Percentiles rank a stretch among this genome's conserved stretches.
Evolutionary conservation across 2,888 invertebrate genomes (phyloP).

Genomic region (Meghimatium bilineatum): DNA sequence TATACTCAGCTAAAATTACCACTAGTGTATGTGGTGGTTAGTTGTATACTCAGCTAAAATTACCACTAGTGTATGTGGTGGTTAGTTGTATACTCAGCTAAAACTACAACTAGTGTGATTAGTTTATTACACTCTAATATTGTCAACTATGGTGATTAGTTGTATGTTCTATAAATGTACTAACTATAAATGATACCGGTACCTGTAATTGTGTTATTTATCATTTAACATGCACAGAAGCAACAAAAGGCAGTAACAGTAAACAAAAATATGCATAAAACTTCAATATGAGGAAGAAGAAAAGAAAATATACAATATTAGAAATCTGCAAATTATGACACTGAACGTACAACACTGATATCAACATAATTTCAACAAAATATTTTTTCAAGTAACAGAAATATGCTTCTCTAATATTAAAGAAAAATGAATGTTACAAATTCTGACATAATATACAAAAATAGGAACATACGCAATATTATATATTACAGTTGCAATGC

Average conservation of each 20-base stretch:
- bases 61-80: no score
- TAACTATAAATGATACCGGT: no score
- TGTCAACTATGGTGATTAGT: no score
- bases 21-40: no score
- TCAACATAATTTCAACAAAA: neutral
- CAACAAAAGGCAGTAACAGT: neutral
- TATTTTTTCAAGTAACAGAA: neutral
- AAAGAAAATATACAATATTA: neutral
- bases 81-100: no score
- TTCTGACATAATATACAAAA: neutral
- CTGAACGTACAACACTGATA: constrained; percentile 6
- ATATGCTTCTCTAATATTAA: neutral
- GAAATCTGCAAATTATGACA: constrained; percentile 13
- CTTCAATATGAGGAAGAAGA: neutral
- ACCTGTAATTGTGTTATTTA: neutral
- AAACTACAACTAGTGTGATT: no score
- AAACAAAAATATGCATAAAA: neutral
- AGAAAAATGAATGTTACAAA: neutral
- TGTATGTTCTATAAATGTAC: no score
- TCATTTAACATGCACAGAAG: neutral
- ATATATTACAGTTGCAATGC: constrained; percentile 13
- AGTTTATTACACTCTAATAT: no score
- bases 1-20: no score
- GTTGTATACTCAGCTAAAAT: no score
- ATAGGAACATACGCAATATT: neutral